Base-by-base conservation (phyloP, 2,113 vertebrate species). In the Muntiacus muntjak region DNA sequence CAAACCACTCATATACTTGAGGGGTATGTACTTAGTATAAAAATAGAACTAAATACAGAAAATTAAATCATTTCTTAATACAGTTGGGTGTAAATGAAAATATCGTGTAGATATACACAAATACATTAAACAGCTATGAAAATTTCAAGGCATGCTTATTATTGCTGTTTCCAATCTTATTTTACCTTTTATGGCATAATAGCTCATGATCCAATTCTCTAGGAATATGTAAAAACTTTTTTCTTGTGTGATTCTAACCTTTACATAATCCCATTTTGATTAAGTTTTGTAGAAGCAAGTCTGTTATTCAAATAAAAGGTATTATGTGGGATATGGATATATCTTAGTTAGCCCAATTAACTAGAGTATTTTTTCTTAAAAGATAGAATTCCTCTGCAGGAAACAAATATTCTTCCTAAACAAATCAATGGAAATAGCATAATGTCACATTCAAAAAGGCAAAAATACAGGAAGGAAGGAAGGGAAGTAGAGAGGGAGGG, bases 101-200 rank as follows among this genome's bases (percentile, higher is more conserved):
- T 88, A 88, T 57, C 40, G 14, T 14, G 19, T 50, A 92, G 36
- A 47, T 76, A 60, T 19, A 25, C 5, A 26, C 15, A 67, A 57
- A 36, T 36, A 74, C 25, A 90, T 33, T 28, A 94, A 81, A 96
- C 60, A 33, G n/a, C 19, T 94, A 83, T 64, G 26, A 6, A 76
- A 74, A 91, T 76, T 93, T 94, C 5, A 67, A 14, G 6, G 3
- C 16, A 94, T 76, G 87, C 8, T 64, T 93, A 55, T 71, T 26
- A 95, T 19, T 89, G 10, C 25, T 87, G 10, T 90, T 85, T 94
- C 1, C 71, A 54, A 23, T 58, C 33, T n/a, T 79, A 60, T 93
- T 88, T 94, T 85, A 94, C 6, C 7, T 52, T 97, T 91, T 84
- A 21, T 91, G 47, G n/a, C 40, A 86, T 90, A 89, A 95, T 5